Evolutionary conservation across 2,113 vertebrate species (phyloP).

Genomic region (Oophaga pumilio): DNA sequence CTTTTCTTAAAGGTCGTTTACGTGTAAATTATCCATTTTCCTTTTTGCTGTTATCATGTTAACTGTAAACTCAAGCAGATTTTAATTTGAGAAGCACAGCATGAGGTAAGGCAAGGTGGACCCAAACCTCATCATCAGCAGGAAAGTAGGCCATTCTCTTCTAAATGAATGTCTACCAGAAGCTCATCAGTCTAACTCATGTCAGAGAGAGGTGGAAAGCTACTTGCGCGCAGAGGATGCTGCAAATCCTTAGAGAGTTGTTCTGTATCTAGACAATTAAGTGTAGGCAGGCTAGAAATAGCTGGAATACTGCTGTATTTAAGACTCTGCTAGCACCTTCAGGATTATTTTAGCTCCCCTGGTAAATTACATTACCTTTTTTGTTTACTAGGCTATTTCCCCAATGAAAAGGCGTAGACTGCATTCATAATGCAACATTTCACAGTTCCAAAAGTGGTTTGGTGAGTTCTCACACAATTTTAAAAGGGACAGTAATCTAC

Average conservation of each 20-base stretch:
- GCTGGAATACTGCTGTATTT: slow-evolving; percentile 1
- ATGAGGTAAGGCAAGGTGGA: neutral
- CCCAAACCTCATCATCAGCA: neutral
- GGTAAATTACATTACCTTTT: neutral
- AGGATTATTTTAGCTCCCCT: slow-evolving; percentile 3
- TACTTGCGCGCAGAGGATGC: neutral
- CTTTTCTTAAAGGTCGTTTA: neutral
- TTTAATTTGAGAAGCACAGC: slow-evolving; percentile 43
- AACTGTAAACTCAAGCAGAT: slow-evolving; percentile 1
- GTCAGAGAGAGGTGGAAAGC: slow-evolving; percentile 4
- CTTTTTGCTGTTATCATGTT: neutral
- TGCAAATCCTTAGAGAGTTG: neutral
- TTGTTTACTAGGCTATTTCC: neutral
- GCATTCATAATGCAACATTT: neutral
- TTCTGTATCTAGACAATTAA: slow-evolving; percentile 37
- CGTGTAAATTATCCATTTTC: neutral
- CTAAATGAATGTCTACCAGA: slow-evolving; percentile 2
- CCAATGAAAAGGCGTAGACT: neutral
- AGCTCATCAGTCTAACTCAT: slow-evolving; percentile 40
- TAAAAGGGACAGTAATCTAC: no score
- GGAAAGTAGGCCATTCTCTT: slow-evolving; percentile 29
- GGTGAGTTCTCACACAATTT: no score
- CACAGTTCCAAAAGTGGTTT: neutral
- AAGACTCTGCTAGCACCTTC: neutral
- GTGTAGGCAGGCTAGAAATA: slow-evolving; percentile 13